Conservation (phyloP, 2,797 vertebrate species). For the Sparus aurata region DNA sequence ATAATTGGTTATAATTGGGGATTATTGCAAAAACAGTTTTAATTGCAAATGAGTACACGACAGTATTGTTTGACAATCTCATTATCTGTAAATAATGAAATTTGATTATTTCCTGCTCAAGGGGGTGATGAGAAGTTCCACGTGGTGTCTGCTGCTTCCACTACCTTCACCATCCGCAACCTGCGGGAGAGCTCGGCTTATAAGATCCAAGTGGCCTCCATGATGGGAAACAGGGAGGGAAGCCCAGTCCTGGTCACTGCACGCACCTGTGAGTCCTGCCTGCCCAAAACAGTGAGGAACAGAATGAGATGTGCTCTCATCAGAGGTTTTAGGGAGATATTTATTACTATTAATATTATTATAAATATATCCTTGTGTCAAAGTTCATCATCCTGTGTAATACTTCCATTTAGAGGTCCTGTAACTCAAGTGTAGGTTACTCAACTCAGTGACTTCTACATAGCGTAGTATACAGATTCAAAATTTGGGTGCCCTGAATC, state of each 20-base stretch:
- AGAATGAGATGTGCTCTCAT: constrained; percentile 1
- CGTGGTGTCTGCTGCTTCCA: constrained; percentile 74
- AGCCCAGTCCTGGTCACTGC: constrained; percentile 86
- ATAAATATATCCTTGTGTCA: background rate
- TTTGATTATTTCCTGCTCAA: constrained; percentile 58
- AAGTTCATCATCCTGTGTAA: background rate
- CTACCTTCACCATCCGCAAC: constrained; percentile 81
- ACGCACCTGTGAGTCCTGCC: constrained; percentile 87
- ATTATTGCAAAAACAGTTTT: constrained; percentile 17
- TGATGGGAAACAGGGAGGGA: constrained; percentile 82
- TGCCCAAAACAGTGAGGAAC: constrained; percentile 14
- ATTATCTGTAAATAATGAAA: constrained; percentile 25
- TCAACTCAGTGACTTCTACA: background rate
- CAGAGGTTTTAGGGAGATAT: background rate
- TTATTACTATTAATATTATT: too few species aligned
- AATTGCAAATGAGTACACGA: background rate
- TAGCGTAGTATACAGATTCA: background rate
- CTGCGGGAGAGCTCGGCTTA: constrained; percentile 88
- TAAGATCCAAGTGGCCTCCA: constrained; percentile 86
- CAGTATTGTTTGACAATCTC: background rate
- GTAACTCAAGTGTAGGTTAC: too few species aligned
- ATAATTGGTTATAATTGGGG: too few species aligned
- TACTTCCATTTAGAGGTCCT: background rate
- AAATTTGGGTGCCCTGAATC: background rate
- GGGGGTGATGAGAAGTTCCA: constrained; percentile 86